A percentile compares a stretch with the other conserved stretches of the same genome.
phyloP scores from a whole-genome alignment of 2,113 vertebrate genomes.

The human (Homo sapiens) region GRCh38 chr2:68422001-68422500 shows the following conservation, averaged over 20 bases:
- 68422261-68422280: neutral
- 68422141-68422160: neutral
- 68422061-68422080: neutral
- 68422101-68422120: neutral
- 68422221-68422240: neutral
- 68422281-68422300: neutral
- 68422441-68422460: neutral
- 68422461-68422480: neutral
- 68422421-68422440: neutral
- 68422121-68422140: neutral
- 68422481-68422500: neutral
- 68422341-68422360: neutral
- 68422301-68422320: neutral
- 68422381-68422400: neutral
- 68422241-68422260: neutral
- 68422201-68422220: neutral
- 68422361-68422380: neutral
- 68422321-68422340: neutral
- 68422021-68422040: neutral
- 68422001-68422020: neutral
- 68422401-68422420: neutral
- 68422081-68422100: neutral
- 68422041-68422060: neutral
- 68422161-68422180: neutral
- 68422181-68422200: neutral